Evolutionary conservation across 2,888 invertebrate genomes (phyloP).

Genomic region (Steinernema carpocapsae): DNA sequence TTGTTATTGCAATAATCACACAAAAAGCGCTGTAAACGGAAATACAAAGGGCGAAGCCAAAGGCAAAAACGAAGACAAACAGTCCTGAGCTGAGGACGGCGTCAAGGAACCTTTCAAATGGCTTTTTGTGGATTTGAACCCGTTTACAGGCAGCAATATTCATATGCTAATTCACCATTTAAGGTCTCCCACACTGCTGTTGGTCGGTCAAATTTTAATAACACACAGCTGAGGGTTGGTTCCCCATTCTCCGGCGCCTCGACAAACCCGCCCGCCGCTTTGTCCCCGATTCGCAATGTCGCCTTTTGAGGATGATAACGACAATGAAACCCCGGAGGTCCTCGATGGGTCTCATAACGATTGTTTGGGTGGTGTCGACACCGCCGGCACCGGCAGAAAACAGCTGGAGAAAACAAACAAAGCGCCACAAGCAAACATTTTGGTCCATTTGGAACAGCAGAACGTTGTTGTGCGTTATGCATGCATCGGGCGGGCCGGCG

Average conservation of each 20-base stretch:
- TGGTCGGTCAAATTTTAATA: constrained; percentile 20
- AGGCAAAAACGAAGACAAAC: constrained; percentile 4
- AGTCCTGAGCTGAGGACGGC: background rate
- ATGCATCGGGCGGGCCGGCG: constrained; percentile 13
- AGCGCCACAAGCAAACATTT: constrained; percentile 27
- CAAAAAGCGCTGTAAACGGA: constrained; percentile 12
- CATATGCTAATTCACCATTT: constrained; percentile 5
- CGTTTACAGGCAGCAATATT: background rate
- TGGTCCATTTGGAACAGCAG: constrained; percentile 28
- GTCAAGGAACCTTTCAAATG: background rate
- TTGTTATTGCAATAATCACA: constrained; percentile 23
- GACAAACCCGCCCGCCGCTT: background rate
- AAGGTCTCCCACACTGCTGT: constrained; percentile 4
- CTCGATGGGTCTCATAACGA: constrained; percentile 27
- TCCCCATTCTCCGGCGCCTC: background rate
- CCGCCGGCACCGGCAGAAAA: constrained; percentile 25
- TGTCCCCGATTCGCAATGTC: background rate
- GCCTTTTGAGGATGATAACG: constrained; percentile 7
- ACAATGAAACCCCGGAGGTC: background rate
- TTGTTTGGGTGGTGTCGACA: constrained; percentile 20
- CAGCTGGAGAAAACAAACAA: constrained; percentile 33
- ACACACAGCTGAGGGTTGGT: constrained; percentile 19
- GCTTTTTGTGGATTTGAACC: background rate
- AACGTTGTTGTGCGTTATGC: constrained; percentile 19
- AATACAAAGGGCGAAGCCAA: constrained; percentile 7